These are phyloP conservation scores for Leptatherina wallacei DNA, from an alignment of 2,797 vertebrate species.

Conservation along the genomic window DNA sequence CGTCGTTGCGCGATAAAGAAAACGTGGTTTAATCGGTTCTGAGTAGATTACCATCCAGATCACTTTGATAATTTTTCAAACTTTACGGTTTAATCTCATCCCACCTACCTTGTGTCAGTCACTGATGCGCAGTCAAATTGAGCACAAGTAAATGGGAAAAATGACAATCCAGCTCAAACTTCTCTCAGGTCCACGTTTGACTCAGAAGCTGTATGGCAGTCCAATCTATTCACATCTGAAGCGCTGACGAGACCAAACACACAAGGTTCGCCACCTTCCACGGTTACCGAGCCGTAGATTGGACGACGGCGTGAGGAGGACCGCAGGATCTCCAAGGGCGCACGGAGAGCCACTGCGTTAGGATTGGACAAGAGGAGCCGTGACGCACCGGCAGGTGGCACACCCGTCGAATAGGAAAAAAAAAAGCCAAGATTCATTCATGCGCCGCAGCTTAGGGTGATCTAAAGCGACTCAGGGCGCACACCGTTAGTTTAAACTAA, in stretches of 20 bases:
- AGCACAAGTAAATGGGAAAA: constrained; percentile 27
- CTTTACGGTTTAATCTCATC: constrained; percentile 14
- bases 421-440: constrained; percentile 59
- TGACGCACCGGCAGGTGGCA: constrained; percentile 85
- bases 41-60: not conserved
- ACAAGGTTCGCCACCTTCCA: constrained; percentile 46
- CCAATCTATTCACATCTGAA: constrained; percentile 44
- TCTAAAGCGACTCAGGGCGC: not conserved
- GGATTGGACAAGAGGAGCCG: constrained; percentile 75
- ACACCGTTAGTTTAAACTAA: not conserved
- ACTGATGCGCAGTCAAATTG: constrained; percentile 28
- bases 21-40: not conserved
- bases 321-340: constrained; percentile 75
- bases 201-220: constrained; percentile 45
- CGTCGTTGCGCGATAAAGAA: not conserved
- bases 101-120: constrained; percentile 62
- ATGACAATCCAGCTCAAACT: constrained; percentile 70
- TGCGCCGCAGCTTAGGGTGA: constrained; percentile 11
- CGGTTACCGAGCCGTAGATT: constrained; percentile 44
- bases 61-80: constrained; percentile 12
- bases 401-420: constrained; percentile 62
- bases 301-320: constrained; percentile 44
- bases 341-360: constrained; percentile 58
- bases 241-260: constrained; percentile 7
- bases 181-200: constrained; percentile 65